Evolutionary conservation across 2,888 invertebrate species (phyloP).

Genomic region (Pyralis farinalis): DNA sequence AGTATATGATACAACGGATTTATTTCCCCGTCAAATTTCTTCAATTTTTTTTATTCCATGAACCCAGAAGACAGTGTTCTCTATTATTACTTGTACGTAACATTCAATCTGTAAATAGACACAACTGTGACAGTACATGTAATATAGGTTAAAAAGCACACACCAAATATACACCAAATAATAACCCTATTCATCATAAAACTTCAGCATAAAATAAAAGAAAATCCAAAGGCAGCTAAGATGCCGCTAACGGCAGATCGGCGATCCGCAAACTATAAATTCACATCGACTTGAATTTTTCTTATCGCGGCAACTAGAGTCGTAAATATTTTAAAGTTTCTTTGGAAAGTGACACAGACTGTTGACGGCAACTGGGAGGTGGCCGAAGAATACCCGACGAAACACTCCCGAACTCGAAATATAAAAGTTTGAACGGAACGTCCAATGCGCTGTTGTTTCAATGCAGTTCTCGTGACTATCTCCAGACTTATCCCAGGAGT

Average conservation of each 20-base stretch:
- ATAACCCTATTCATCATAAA: conserved; percentile 20
- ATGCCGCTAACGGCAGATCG: conserved; percentile 32
- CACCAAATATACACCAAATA: too few relatives aligned
- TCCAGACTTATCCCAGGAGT: conserved; percentile 14
- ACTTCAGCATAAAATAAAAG: conserved; percentile 48
- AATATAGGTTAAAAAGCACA: too few relatives aligned
- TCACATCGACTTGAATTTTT: conserved; percentile 58
- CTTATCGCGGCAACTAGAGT: conserved; percentile 55
- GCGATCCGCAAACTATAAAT: conserved; percentile 62
- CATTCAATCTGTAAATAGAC: too few relatives aligned
- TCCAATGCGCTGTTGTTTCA: conserved; percentile 41
- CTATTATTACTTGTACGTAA: too few relatives aligned
- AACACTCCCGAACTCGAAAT: conserved; percentile 63
- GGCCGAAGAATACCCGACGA: conserved; percentile 69
- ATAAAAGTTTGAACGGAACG: conserved; percentile 63
- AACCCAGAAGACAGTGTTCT: too few relatives aligned
- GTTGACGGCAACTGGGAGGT: conserved; percentile 67
- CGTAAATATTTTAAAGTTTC: conserved; percentile 80
- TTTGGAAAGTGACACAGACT: conserved; percentile 67
- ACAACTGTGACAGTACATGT: too few relatives aligned
- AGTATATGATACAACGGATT: too few relatives aligned
- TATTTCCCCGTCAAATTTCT: too few relatives aligned
- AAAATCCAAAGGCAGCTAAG: conserved; percentile 36
- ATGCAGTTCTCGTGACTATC: conserved; percentile 10
- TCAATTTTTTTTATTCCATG: too few relatives aligned